Evolutionary conservation across 2,113 vertebrate species (phyloP).

Genomic region (Myiagra hebetior): DNA sequence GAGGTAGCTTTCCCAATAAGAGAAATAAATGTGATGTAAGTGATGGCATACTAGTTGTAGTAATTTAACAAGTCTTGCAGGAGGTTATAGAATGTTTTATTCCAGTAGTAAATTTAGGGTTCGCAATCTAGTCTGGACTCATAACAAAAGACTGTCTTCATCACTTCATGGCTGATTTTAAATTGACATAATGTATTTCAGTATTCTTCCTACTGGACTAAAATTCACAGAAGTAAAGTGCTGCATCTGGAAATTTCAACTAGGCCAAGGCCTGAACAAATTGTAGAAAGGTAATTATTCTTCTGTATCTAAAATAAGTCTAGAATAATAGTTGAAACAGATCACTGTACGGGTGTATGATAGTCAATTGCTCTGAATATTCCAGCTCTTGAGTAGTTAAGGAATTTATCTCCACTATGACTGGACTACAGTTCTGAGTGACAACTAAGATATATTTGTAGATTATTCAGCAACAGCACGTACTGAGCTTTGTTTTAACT

Average conservation of each 20-base stretch:
- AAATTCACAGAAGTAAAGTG: not conserved
- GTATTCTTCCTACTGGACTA: not conserved
- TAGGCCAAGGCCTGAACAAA: not conserved
- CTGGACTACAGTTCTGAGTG: not conserved
- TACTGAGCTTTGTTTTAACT: not conserved
- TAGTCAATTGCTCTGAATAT: not conserved
- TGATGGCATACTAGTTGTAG: not conserved
- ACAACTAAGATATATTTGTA: not conserved
- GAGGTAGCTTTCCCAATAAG: not conserved
- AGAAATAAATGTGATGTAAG: not conserved
- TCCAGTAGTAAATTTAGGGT: not conserved
- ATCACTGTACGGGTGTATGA: rapidly evolving
- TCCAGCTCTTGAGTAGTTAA: not conserved
- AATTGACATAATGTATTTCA: not conserved
- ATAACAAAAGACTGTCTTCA: not conserved
- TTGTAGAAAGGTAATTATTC: not conserved
- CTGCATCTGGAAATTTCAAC: not conserved
- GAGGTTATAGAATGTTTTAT: not conserved
- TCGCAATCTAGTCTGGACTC: not conserved
- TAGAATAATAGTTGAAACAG: not conserved
- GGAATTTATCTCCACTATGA: not conserved
- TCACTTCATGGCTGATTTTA: not conserved
- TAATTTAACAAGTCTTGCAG: not conserved
- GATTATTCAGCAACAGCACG: not conserved
- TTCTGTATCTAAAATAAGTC: not conserved